A percentile compares a stretch with the other conserved stretches of the same genome.
phyloP scores from a whole-genome alignment of 2,797 vertebrate species.

The Sebastes umbrosus region DNA sequence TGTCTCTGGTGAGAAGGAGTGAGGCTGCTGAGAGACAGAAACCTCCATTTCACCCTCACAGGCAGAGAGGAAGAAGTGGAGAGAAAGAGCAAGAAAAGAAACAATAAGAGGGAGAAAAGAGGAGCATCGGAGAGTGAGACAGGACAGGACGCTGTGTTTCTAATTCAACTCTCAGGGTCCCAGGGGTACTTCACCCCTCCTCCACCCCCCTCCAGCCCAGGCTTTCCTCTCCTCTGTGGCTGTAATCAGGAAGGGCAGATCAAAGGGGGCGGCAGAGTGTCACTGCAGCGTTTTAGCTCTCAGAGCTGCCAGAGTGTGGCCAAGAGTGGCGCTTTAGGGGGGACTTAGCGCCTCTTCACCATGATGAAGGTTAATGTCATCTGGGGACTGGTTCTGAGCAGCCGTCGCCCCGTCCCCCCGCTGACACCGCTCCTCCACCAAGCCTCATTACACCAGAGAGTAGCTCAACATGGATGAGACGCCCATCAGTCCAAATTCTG shows the following conservation, averaged over 20 bases:
- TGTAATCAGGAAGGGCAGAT: constrained; percentile 83
- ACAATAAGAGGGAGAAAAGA: constrained; percentile 67
- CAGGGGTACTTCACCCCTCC: constrained; percentile 65
- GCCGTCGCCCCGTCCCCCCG: constrained; percentile 15
- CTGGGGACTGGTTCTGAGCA: constrained; percentile 74
- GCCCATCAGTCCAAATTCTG: constrained; percentile 61
- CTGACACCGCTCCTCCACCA: constrained; percentile 59
- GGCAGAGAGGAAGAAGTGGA: constrained; percentile 34
- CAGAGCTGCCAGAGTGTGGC: constrained; percentile 78
- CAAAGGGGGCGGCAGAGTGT: constrained; percentile 81
- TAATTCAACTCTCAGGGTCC: constrained; percentile 74
- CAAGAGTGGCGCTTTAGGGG: constrained; percentile 76
- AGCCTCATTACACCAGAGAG: constrained; percentile 75
- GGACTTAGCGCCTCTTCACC: constrained; percentile 79
- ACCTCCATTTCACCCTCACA: constrained; percentile 51
- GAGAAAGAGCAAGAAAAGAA: constrained; percentile 59
- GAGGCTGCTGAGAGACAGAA: constrained; percentile 65
- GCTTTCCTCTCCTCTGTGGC: constrained; percentile 68
- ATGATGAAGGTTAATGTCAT: constrained; percentile 84
- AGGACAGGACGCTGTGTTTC: constrained; percentile 68
- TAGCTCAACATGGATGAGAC: constrained; percentile 53
- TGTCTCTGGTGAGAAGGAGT: constrained; percentile 68
- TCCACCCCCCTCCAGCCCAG: constrained; percentile 21
- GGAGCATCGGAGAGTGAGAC: constrained; percentile 65
- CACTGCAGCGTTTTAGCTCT: constrained; percentile 80